Evolutionary conservation across 1,140 invertebrate genomes (phyloP), one percentile per base, ranked within the genome.

Genomic region (Heliconius eleuchia): DNA sequence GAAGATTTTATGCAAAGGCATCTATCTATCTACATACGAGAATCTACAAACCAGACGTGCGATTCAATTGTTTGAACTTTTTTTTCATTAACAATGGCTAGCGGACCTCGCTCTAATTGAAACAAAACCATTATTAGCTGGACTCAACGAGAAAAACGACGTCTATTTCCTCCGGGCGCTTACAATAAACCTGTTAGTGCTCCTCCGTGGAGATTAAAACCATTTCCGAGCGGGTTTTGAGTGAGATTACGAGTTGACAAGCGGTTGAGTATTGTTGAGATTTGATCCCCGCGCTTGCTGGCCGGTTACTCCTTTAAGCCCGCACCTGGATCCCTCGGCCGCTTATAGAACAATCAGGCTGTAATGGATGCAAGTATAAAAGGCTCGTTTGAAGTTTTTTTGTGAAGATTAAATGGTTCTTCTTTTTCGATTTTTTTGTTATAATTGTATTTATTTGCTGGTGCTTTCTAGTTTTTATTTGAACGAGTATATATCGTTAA

Each of bases 1-100:
- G 85, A 87, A 85, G 84, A 85, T 87, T 85, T 87, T 87, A 87
- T 87, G 85, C 85, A 83, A 85, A 85, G 84, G 81, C 83, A 85
- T 85, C 82, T 52, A 52, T 52, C 34, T 46, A 46, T 46, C 42
- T 46, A 46, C 11, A 46, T 13, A 46, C 3, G 3, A 23, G 23
- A 16, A 46, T 46, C 13, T 83, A 80, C 81, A 78, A 82, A 82
- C 72, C 57, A 78, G 73, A 82, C 79, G 73, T 82, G 82, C 78
- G 78, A 83, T 85, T 82, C 85, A 80, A 80, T 81, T 78, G 72
- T 86, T 85, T 85, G 78, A 81, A 82, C 81, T 78, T 66, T 85
- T 23, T 79, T 84, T 84, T 83, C 78, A 84, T 83, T 84, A 85
- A 82, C 79, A 82, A 84, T 83, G 80, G 80, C 84, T 82, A 60